phyloP scores from a whole-genome alignment of 2,797 vertebrate genomes.

The Cuniculus paca region DNA sequence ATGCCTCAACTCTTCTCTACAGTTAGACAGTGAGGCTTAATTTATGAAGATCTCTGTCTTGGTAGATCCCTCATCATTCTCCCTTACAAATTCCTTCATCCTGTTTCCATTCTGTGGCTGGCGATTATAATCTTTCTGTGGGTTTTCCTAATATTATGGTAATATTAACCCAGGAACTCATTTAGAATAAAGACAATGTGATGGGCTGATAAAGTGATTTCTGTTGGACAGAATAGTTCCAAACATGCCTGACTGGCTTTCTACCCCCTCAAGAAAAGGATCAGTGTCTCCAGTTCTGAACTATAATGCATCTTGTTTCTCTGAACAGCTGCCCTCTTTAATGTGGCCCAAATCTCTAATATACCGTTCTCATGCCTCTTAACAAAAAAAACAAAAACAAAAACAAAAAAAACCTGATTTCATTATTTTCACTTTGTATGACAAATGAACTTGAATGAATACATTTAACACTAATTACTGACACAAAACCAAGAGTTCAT shows the following conservation, averaged over 20 bases:
- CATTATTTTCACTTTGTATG: neutral
- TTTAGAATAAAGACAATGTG: neutral
- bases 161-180: neutral
- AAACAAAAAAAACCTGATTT: neutral
- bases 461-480: neutral
- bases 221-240: neutral
- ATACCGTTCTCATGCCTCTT: neutral
- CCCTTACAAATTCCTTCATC: neutral
- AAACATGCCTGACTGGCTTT: neutral
- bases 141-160: neutral
- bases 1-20: neutral
- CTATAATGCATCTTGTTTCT: neutral
- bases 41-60: neutral
- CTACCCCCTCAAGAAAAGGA: neutral
- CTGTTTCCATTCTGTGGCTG: neutral
- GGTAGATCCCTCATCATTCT: neutral
- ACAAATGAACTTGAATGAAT: slow-evolving; percentile 16
- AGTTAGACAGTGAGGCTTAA: neutral
- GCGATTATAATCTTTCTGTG: neutral
- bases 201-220: neutral
- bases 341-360: neutral
- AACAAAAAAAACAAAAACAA: neutral
- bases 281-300: neutral
- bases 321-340: neutral
- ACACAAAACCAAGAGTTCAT: neutral